Percentiles rank a stretch among this genome's conserved stretches.
Evolutionary conservation across 92 coral and sea anemone species (phyloP).

Genomic region (Anthopleura xanthogrammica): DNA sequence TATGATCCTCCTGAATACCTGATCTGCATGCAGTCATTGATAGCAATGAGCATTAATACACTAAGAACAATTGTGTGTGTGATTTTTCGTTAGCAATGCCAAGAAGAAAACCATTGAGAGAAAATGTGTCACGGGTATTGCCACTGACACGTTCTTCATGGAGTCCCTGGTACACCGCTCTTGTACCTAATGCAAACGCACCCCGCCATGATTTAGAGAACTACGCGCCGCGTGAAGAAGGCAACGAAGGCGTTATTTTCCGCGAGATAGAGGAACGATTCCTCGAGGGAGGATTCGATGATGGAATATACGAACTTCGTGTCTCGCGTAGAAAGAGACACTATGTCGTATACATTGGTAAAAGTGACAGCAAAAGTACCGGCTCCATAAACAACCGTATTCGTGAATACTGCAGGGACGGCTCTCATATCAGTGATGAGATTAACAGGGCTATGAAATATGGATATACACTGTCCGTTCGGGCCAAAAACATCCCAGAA

Average conservation of each 20-base stretch:
- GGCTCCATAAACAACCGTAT: neutral
- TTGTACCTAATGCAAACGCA: neutral
- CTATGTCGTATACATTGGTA: neutral
- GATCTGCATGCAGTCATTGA: no score
- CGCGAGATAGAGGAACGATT: neutral
- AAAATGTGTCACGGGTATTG: neutral
- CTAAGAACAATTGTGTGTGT: no score
- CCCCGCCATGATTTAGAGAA: neutral
- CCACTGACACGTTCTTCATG: neutral
- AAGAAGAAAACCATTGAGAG: neutral
- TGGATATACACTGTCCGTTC: neutral
- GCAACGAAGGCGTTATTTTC: neutral
- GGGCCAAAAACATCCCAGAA: neutral
- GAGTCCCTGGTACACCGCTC: neutral
- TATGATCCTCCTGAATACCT: no score
- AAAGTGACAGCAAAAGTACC: neutral
- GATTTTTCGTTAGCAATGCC: neutral
- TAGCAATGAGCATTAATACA: no score
- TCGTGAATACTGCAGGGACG: neutral
- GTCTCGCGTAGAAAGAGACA: neutral
- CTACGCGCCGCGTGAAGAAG: neutral
- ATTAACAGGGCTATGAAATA: neutral
- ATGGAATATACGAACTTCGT: neutral
- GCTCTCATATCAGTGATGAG: neutral
- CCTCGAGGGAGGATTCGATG: neutral